Base-by-base conservation (phyloP, 2,797 vertebrate genomes). In the Balearica regulorum region DNA sequence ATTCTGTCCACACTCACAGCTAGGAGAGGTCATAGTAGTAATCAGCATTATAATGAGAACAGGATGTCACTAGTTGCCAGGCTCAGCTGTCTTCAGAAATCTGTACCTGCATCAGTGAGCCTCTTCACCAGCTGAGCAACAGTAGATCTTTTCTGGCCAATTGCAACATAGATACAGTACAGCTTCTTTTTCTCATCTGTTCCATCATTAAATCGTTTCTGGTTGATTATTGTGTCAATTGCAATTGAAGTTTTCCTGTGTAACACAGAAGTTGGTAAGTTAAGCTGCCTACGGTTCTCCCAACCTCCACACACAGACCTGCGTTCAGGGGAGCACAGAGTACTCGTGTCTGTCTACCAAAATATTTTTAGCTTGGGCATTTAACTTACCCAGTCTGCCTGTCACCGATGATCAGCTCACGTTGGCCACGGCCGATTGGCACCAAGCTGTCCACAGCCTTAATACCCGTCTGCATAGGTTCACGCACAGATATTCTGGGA, bases 201-300 rank as follows among this genome's bases (percentile, higher is more conserved):
- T 54, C 99, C 99, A 0, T 99, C 99, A 1, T 99, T 99, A 96
- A 99, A 99, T n/a, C 99, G 98, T 95, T 99, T 99, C 98, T 99
- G 99, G 98, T 99, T 99, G 97, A 99, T 99, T 95, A 99, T 99
- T 16, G 99, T 99, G 96, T 99, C 99, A 29, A 99, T 99, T 86
- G 99, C 99, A 97, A 99, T 99, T n/a, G 99, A 99, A 0, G 99
- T 99, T 99, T 99, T 99, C 62, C 99, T 99, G 96, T 10, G 16
- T 5, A 76, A 66, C 15, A 81, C 1, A 72, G 3, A 60, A 9
- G 2, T 2, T 3, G 3, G 3, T 17, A 15, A 80, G 0, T 35
- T 33, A 57, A n/a, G 12, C 1, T 10, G 22, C 17, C 48, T 7
- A 1, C 0, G 0, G 18, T 4, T 78, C 41, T 75, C 80, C 13